These are phyloP conservation scores for Fregata magnificens DNA, from an alignment of 2,113 vertebrate species.

Conservation along the genomic window DNA sequence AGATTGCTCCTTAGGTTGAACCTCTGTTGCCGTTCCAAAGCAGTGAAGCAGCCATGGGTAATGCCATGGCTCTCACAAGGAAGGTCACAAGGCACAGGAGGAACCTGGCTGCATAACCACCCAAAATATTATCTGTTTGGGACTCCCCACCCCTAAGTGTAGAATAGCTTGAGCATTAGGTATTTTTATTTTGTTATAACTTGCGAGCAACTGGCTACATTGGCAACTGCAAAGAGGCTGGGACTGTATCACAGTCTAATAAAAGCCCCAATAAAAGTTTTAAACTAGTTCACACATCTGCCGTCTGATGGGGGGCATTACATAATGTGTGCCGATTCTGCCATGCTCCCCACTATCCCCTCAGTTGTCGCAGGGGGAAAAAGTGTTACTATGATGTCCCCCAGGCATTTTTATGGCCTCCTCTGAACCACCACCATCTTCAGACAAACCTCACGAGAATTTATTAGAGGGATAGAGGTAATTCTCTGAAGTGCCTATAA, in stretches of 20 bases:
- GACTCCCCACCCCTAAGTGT: conserved; percentile 23
- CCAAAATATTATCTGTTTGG: conserved; percentile 53
- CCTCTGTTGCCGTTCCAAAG: neutral
- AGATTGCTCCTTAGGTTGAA: neutral
- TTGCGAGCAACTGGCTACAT: conserved; percentile 54
- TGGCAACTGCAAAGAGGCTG: conserved; percentile 66
- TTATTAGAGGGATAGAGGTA: conserved; percentile 8
- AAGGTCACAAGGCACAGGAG: neutral
- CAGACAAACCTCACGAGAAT: neutral
- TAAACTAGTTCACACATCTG: conserved; percentile 82
- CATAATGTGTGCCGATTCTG: conserved; percentile 61
- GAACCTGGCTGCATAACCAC: conserved; percentile 12
- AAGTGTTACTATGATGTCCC: neutral
- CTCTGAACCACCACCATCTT: conserved; percentile 26
- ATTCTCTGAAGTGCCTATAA: conserved; percentile 48
- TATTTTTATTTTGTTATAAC: conserved; percentile 74
- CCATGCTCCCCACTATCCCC: neutral
- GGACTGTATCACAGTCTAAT: conserved; percentile 72
- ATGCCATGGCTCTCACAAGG: neutral
- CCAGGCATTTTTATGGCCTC: conserved; percentile 29
- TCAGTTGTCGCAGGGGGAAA: neutral
- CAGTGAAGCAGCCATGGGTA: neutral
- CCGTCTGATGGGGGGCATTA: conserved; percentile 70
- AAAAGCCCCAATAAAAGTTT: conserved; percentile 79
- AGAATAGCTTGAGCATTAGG: conserved; percentile 76